phyloP scores from a whole-genome alignment of 2,888 invertebrate species.

The Smittia sp. region DNA sequence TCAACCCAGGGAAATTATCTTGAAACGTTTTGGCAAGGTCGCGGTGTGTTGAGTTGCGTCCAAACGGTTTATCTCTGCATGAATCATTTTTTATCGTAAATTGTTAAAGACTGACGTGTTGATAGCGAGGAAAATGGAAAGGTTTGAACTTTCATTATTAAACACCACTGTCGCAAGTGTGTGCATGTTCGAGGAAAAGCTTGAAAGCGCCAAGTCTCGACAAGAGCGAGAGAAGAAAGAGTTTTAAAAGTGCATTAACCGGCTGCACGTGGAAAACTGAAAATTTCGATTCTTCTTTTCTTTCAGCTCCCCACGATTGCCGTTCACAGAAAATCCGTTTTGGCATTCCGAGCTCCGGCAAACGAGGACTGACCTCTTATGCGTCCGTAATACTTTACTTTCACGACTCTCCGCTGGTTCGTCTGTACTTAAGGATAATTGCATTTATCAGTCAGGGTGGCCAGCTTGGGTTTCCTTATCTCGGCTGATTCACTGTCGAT shows the following conservation, averaged over 20 bases:
- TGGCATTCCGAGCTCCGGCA: neutral
- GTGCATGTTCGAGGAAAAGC: neutral
- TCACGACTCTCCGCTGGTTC: no score
- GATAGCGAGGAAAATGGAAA: no score
- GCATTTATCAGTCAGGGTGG: no score
- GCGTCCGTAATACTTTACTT: neutral
- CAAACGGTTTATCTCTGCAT: no score
- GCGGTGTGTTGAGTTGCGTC: no score
- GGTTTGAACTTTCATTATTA: neutral
- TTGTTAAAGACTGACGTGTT: no score
- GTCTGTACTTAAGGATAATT: neutral
- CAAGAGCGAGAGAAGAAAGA: neutral
- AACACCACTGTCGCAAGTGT: neutral
- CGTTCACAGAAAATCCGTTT: neutral
- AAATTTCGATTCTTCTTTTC: neutral
- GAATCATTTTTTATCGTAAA: no score
- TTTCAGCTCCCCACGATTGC: neutral
- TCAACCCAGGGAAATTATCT: no score
- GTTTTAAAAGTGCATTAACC: conserved; percentile 39
- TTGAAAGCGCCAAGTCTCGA: neutral
- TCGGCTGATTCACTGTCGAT: no score
- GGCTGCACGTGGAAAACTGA: conserved; percentile 37
- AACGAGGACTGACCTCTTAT: neutral
- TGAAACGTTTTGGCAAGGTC: no score
- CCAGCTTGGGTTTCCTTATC: no score